Base-by-base conservation (phyloP, 2,113 vertebrate genomes). In the Lanius collurio region DNA sequence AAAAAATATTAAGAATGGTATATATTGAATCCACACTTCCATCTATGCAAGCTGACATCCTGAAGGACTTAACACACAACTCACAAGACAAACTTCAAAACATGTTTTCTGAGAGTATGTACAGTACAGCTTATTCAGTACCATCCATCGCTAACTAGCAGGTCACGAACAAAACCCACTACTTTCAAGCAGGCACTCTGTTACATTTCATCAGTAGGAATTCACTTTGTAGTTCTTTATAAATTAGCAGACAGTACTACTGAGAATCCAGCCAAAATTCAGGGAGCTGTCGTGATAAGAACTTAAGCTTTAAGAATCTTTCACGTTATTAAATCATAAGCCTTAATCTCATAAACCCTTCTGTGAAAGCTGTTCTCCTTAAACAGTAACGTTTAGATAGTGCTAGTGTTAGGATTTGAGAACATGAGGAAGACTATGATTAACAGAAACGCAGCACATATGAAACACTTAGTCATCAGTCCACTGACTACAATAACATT, bases 381-480 rank as follows among this genome's bases (percentile, higher is more conserved):
- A 26, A 63, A 39, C 13, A 42, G 8, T 1, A 52, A 10, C 10
- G 24, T 16, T 49, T 12, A 59, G 26, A 27, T 3, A 79, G 41
- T 12, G 41, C 20, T 9, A 30, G 27, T 3, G 15, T 17, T 53
- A 28, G 37, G n/a, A 70, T n/a, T 4, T 13, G 6, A 71, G 24
- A 87, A 33, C 21, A 50, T 0, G 27, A 73, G 16, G 7, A 63
- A 46, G 26, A 19, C 39, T 63, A 2, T 4, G 33, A 85, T 67
- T 93, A 93, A 49, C 7, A 94, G 50, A 46, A 76, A 87, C 0
- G 6, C 41, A 47, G 64, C 42, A 55, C 24, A 1, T 10, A 70
- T 0, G 47, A 88, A 93, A 53, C 71, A 85, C 94, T 93, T 90
- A 95, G 92, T 96, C 93, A 96, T 90, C 93, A 70, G 85, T 31